These are phyloP conservation scores for Pachycephala philippinensis DNA, from an alignment of 2,113 vertebrate species.

Conservation along the genomic window DNA sequence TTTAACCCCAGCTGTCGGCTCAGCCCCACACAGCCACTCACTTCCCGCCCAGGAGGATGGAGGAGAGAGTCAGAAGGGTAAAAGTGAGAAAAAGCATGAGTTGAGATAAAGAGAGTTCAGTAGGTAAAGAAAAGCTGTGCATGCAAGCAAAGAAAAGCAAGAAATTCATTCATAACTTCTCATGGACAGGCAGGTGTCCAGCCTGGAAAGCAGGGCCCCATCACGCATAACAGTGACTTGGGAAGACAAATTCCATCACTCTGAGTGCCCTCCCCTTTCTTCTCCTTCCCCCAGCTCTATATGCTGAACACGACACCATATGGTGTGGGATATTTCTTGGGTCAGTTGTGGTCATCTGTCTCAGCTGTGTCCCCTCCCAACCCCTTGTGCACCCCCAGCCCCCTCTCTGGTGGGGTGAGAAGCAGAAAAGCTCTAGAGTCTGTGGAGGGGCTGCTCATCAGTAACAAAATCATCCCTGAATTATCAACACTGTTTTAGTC, in stretches of 20 bases:
- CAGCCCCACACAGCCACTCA: rapidly evolving
- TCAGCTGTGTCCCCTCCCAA: background rate
- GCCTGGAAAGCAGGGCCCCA: background rate
- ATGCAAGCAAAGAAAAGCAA: background rate
- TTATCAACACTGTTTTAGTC: background rate
- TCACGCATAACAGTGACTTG: rapidly evolving
- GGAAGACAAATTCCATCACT: background rate
- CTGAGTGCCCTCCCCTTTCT: background rate
- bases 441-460: background rate
- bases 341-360: background rate
- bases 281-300: background rate
- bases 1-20: background rate
- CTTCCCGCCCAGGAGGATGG: rapidly evolving
- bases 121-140: background rate
- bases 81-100: background rate
- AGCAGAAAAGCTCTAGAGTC: background rate
- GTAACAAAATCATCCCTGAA: background rate
- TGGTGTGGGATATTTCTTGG: background rate
- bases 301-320: background rate
- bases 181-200: background rate
- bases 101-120: background rate
- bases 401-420: background rate
- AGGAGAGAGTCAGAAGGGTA: background rate
- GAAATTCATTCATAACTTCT: background rate
- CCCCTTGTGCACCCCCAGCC: background rate